A percentile compares a stretch with the other conserved stretches of the same genome.
phyloP scores from a whole-genome alignment of 2,888 invertebrate species.

The Drosophila recens region DNA sequence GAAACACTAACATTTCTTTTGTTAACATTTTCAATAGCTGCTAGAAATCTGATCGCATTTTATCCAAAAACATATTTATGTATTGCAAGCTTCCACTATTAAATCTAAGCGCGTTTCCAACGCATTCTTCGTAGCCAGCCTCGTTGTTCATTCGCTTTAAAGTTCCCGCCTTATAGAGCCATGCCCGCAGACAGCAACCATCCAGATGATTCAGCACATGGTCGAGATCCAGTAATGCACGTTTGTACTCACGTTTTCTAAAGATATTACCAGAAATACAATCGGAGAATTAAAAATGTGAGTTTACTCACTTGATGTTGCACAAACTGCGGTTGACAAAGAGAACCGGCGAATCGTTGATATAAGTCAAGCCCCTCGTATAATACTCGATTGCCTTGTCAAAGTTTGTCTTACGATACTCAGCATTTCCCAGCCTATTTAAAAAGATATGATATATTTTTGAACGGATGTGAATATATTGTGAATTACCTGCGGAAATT shows the following conservation, averaged over 20 bases:
- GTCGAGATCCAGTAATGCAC: constrained; percentile 54
- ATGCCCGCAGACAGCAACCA: constrained; percentile 39
- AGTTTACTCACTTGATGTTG: constrained; percentile 42
- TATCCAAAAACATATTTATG: constrained; percentile 44
- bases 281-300: no score
- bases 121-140: constrained; percentile 32
- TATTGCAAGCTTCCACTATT: constrained; percentile 19
- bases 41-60: constrained; percentile 49
- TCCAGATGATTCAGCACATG: constrained; percentile 44
- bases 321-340: constrained; percentile 52
- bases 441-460: neutral
- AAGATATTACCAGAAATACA: neutral
- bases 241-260: constrained; percentile 52
- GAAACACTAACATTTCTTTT: neutral
- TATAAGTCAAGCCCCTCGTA: constrained; percentile 46
- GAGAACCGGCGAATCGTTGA: constrained; percentile 50
- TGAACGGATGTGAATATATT: neutral
- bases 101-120: constrained; percentile 26
- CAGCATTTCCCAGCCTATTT: constrained; percentile 52
- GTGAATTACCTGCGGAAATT: constrained; percentile 51
- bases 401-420: constrained; percentile 42
- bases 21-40: neutral
- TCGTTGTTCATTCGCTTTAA: constrained; percentile 56
- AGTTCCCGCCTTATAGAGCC: constrained; percentile 61
- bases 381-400: constrained; percentile 53